phyloP scores from a whole-genome alignment of 1,140 invertebrate genomes.

The Helicoverpa zea region DNA sequence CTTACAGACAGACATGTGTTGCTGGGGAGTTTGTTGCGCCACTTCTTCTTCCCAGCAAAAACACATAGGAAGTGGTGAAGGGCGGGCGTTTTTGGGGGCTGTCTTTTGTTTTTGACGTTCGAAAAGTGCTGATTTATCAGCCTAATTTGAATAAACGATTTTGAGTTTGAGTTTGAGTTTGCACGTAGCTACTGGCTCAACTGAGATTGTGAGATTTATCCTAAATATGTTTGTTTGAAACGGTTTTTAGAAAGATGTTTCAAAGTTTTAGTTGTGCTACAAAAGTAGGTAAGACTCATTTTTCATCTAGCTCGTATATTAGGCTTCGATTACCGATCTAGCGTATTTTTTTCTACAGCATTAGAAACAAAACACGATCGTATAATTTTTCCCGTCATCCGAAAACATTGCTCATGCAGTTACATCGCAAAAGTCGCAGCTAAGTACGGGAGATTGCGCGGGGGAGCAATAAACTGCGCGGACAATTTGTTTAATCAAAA shows the following conservation, averaged over 20 bases:
- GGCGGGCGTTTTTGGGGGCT: too few species aligned
- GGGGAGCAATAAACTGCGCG: slow-evolving; percentile 80
- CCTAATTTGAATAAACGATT: too few species aligned
- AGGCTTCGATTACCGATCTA: too few species aligned
- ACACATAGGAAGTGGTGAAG: too few species aligned
- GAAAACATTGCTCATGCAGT: slow-evolving; percentile 18
- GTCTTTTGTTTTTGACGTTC: too few species aligned
- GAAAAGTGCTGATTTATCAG: too few species aligned
- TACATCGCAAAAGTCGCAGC: slow-evolving; percentile 69
- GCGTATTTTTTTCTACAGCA: not conserved
- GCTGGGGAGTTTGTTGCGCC: too few species aligned
- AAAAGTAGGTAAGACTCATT: not conserved
- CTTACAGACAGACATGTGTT: too few species aligned
- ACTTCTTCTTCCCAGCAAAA: too few species aligned
- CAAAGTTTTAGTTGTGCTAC: too few species aligned
- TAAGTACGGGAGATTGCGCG: slow-evolving; percentile 64
- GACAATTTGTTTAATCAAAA: slow-evolving; percentile 86
- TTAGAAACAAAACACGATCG: not conserved
- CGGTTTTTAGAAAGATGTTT: not conserved
- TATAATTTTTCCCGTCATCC: slow-evolving; percentile 7
- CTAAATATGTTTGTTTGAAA: not conserved
- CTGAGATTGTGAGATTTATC: not conserved
- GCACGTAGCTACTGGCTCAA: not conserved
- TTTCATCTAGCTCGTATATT: not conserved
- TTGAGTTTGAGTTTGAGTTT: too few species aligned